Base-by-base conservation (phyloP, 2,888 invertebrate genomes). In the Leptinotarsa peninsularis region DNA sequence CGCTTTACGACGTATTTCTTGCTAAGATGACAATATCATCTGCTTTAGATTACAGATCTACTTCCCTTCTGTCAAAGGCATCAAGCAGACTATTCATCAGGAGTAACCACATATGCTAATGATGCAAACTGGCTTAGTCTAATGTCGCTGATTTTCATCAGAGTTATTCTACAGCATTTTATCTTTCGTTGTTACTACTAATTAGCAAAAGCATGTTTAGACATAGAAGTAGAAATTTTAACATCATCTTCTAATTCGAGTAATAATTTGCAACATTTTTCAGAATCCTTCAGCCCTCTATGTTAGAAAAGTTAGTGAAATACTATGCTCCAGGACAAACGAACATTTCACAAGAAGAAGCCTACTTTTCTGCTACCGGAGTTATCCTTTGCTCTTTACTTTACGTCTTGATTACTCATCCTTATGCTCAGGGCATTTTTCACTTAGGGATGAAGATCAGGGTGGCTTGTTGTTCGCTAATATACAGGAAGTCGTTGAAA, bases 341-440 rank as follows among this genome's bases (percentile, higher is more conserved):
- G 15, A 80, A 82, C 66, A 83, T 88, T 66, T 80, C 83, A n/a
- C 79, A 88, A 73, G 85, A 89, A 14, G 90, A 93, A 49, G 96
- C 96, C 0, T 96, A 95, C 86, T 88, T 93, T 72, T 96, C 94
- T 86, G 96, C 96, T 2, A 91, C 89, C 0, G 94, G 93, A 4
- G 93, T 96, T 23, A 92, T 96, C 18, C 82, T 93, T 23, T 94
- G 94, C 83, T 95, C 95, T 0, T 93, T 93, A 0, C 84, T 94
- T 67, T 94, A 94, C 84, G 93, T 96, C 33, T 90, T 96, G 14
- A 67, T 72, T 66, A 72, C 77, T 4, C 98, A 99, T 89, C 96
- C 97, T 0, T 97, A 96, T 86, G 97, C 98, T 94, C 93, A 97
- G 91, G 94, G 93, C n/a, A 93, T 95, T 18, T 89, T 94, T 68